A percentile compares a stretch with the other conserved stretches of the same genome.
Evolutionary conservation across 2,113 vertebrate species (phyloP).

Genomic region (Corydoras maculifer): DNA sequence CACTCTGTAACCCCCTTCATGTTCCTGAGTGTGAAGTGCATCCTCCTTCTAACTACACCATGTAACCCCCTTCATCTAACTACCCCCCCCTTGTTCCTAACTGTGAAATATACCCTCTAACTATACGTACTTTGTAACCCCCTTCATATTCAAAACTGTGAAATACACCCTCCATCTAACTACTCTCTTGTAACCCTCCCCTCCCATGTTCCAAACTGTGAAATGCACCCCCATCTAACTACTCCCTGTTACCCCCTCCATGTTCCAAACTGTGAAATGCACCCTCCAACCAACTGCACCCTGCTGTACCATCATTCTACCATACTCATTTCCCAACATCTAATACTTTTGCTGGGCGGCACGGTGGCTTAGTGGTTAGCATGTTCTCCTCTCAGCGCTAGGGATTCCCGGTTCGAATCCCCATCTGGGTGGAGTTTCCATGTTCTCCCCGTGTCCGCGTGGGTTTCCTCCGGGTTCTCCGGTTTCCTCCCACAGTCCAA

Average conservation of each 20-base stretch:
- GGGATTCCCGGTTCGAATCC: no score
- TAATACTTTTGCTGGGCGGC: no score
- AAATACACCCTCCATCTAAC: slow-evolving; percentile 37
- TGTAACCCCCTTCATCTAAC: background rate
- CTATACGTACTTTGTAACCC: background rate
- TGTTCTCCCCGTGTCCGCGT: no score
- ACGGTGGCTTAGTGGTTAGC: no score
- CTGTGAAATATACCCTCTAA: background rate
- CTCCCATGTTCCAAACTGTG: slow-evolving; percentile 46
- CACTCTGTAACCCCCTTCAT: background rate
- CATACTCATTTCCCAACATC: no score
- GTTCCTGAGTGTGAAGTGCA: no score
- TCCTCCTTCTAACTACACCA: no score
- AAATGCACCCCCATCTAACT: slow-evolving; percentile 35
- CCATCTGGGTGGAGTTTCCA: no score
- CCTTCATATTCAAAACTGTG: slow-evolving; percentile 44
- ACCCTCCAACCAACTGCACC: no score
- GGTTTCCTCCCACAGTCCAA: no score
- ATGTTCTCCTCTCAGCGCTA: no score
- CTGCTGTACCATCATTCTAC: background rate
- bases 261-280: background rate
- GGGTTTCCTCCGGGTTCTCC: no score
- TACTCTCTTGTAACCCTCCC: background rate
- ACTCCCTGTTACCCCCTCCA: background rate
- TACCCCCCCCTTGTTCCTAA: background rate